Conservation (phyloP, 92 coral and sea anemone genomes). For the Zoanthus solanderi region DNA sequence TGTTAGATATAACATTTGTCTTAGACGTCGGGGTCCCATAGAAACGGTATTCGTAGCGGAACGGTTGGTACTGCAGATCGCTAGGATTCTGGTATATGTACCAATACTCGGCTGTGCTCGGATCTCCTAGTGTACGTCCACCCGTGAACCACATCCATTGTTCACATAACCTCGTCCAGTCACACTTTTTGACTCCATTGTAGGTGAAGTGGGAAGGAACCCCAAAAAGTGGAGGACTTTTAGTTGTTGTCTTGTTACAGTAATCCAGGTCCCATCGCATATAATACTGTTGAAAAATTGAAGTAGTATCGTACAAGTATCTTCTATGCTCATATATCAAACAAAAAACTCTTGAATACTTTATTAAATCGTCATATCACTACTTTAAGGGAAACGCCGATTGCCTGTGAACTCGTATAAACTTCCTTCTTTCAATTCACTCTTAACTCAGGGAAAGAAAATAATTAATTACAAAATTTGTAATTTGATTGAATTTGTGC, state of each 20-base stretch:
- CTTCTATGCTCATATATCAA: too few species aligned
- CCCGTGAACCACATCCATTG: constrained; percentile 79
- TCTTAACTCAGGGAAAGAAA: too few species aligned
- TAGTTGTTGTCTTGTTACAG: constrained; percentile 19
- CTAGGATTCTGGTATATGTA: constrained; percentile 28
- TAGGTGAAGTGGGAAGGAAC: constrained; percentile 61
- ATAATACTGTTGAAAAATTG: constrained; percentile 26
- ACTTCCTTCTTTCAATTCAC: too few species aligned
- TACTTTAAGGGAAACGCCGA: too few species aligned
- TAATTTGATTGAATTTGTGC: too few species aligned
- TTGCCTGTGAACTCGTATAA: too few species aligned
- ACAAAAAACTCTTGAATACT: too few species aligned
- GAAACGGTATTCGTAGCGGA: constrained; percentile 16
- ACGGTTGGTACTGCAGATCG: constrained; percentile 9
- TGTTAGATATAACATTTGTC: constrained; percentile 24
- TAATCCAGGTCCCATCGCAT: constrained; percentile 33
- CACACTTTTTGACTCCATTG: constrained; percentile 56
- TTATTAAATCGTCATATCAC: too few species aligned
- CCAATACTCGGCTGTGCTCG: constrained; percentile 39
- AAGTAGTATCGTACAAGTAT: not conserved
- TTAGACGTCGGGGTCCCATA: constrained; percentile 26
- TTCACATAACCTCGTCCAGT: constrained; percentile 54
- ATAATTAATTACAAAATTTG: too few species aligned
- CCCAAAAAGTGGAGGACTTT: constrained; percentile 28
- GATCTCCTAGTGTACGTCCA: constrained; percentile 51